A percentile compares a stretch with the other conserved stretches of the same genome.
Evolutionary conservation across 2,113 vertebrate genomes (phyloP).

Genomic region (Melanocharis versteri): DNA sequence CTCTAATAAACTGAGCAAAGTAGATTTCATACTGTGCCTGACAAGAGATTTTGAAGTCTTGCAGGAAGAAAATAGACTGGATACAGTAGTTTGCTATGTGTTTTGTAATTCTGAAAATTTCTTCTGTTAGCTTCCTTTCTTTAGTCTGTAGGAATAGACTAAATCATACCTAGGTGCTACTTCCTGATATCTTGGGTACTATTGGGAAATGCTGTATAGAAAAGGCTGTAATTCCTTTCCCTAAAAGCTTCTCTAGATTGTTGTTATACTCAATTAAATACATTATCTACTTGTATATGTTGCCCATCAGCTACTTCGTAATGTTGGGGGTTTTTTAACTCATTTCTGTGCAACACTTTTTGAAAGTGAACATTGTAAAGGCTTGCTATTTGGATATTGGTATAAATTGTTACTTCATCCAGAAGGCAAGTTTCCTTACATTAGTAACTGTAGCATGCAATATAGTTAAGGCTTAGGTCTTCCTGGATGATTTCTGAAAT

Average conservation of each 20-base stretch:
- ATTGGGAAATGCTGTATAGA: neutral
- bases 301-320: neutral
- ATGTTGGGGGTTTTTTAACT: accelerated
- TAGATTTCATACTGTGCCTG: neutral
- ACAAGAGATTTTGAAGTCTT: neutral
- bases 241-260: neutral
- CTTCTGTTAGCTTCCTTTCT: neutral
- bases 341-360: neutral
- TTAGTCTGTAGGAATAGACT: neutral
- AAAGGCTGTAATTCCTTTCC: neutral
- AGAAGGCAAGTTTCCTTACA: neutral
- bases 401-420: neutral
- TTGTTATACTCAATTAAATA: neutral
- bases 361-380: neutral
- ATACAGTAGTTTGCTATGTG: neutral
- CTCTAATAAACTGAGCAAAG: neutral
- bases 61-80: neutral
- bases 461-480: neutral
- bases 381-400: neutral
- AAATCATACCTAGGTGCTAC: neutral
- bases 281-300: neutral
- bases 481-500: neutral
- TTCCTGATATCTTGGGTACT: neutral
- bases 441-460: neutral
- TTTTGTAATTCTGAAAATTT: neutral